Evolutionary conservation across 2,113 vertebrate genomes (phyloP).

Genomic region (Tragelaphus strepsiceros): DNA sequence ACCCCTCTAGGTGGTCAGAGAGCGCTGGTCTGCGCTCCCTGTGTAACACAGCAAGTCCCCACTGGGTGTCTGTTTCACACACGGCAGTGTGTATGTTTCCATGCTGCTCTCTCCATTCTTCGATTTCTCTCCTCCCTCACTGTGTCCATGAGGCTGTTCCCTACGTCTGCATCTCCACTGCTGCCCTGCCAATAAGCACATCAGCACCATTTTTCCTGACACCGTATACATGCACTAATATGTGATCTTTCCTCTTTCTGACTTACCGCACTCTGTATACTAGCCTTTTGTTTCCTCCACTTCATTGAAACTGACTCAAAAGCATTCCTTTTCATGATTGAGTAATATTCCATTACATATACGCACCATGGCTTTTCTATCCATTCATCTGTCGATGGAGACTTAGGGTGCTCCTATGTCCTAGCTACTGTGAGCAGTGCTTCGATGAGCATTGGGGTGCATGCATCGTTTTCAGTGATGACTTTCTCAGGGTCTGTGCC

Average conservation of each 20-base stretch:
- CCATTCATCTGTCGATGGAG: background rate
- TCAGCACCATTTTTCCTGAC: background rate
- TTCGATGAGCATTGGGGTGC: background rate
- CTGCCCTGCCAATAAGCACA: background rate
- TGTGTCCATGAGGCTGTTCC: background rate
- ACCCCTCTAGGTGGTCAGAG: background rate
- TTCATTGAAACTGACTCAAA: background rate
- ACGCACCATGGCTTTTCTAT: background rate
- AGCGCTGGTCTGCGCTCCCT: background rate
- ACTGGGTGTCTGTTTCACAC: background rate
- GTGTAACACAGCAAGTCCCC: background rate
- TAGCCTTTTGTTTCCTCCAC: background rate
- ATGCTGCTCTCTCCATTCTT: background rate
- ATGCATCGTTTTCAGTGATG: background rate
- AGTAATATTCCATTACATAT: background rate
- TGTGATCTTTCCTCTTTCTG: background rate
- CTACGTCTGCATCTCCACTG: rapidly evolving
- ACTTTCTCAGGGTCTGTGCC: background rate
- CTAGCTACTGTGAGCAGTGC: background rate
- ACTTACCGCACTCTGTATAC: background rate
- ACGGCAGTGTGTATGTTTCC: background rate
- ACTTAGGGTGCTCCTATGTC: background rate
- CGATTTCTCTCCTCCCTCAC: background rate
- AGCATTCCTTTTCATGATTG: background rate
- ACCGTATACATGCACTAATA: background rate